phyloP scores from a whole-genome alignment of 2,888 invertebrate genomes.

The Ethmia dodecea region DNA sequence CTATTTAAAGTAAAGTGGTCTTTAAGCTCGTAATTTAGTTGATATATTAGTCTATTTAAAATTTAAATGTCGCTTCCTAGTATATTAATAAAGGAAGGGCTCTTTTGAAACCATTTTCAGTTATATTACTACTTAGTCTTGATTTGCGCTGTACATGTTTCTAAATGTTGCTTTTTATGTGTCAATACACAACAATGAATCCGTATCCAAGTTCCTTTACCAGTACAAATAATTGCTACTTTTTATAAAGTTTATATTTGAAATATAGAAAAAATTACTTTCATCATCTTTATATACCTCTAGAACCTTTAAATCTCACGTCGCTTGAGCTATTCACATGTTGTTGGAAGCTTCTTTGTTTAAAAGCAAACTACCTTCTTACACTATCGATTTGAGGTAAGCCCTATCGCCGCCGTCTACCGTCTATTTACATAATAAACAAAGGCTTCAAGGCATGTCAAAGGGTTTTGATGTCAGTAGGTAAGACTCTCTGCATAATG shows the following conservation, averaged over 20 bases:
- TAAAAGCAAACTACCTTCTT: slow-evolving; percentile 12
- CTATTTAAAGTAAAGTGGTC: slow-evolving; percentile 26
- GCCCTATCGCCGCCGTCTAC: slow-evolving; percentile 7
- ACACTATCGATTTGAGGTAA: slow-evolving; percentile 9
- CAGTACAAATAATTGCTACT: no score
- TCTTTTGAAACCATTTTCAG: slow-evolving; percentile 26
- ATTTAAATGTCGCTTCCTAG: slow-evolving; percentile 31
- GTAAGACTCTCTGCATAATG: slow-evolving; percentile 5
- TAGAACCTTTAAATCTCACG: no score
- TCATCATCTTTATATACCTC: no score
- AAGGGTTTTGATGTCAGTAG: slow-evolving; percentile 12
- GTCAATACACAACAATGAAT: no score
- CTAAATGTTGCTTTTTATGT: no score
- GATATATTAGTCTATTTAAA: slow-evolving; percentile 39
- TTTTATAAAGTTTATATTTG: no score
- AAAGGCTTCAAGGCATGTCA: slow-evolving; percentile 8
- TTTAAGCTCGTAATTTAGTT: slow-evolving; percentile 31
- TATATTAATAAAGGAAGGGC: slow-evolving; percentile 25
- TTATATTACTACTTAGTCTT: slow-evolving; percentile 10
- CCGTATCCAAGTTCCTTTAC: no score
- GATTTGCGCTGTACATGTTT: slow-evolving; percentile 9
- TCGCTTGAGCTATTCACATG: no score
- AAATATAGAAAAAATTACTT: no score
- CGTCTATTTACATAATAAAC: slow-evolving; percentile 18
- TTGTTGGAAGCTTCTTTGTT: slow-evolving; percentile 9